These are phyloP conservation scores for Stratiomys singularior DNA, from an alignment of 2,888 invertebrate genomes.

Conservation along the genomic window DNA sequence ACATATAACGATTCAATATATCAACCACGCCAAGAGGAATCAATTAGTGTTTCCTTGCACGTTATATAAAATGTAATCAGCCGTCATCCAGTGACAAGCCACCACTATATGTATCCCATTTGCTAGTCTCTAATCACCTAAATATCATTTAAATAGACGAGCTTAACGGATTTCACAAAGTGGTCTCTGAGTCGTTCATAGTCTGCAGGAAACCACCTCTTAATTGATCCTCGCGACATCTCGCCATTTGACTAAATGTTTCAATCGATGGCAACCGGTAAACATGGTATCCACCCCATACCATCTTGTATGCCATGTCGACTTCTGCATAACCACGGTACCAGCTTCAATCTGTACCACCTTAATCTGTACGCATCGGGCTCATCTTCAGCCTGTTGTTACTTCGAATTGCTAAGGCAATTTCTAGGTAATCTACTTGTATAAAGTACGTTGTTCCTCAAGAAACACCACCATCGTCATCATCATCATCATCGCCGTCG, in stretches of 20 bases:
- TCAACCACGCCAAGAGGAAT: slow-evolving; percentile 14
- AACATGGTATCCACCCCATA: slow-evolving; percentile 17
- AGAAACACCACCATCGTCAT: slow-evolving; percentile 54
- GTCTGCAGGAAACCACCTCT: slow-evolving; percentile 16
- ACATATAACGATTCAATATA: background rate
- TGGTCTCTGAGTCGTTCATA: background rate
- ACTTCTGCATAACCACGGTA: background rate
- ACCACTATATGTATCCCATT: background rate
- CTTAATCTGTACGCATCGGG: background rate
- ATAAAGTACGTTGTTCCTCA: slow-evolving; percentile 46
- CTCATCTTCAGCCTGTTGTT: background rate
- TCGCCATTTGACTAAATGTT: slow-evolving; percentile 29
- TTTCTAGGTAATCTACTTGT: slow-evolving; percentile 24
- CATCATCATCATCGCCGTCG: slow-evolving; percentile 54
- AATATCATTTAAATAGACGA: slow-evolving; percentile 1
- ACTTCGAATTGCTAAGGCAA: background rate
- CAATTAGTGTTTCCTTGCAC: background rate
- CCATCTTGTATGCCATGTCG: background rate
- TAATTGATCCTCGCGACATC: slow-evolving; percentile 30
- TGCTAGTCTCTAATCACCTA: slow-evolving; percentile 8
- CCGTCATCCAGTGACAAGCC: slow-evolving; percentile 11
- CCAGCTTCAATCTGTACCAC: background rate
- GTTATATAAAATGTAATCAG: slow-evolving; percentile 13
- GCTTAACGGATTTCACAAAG: slow-evolving; percentile 15
- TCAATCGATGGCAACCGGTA: slow-evolving; percentile 28